Base-by-base conservation (phyloP, 2,888 invertebrate species). In the Anaspis maculata region DNA sequence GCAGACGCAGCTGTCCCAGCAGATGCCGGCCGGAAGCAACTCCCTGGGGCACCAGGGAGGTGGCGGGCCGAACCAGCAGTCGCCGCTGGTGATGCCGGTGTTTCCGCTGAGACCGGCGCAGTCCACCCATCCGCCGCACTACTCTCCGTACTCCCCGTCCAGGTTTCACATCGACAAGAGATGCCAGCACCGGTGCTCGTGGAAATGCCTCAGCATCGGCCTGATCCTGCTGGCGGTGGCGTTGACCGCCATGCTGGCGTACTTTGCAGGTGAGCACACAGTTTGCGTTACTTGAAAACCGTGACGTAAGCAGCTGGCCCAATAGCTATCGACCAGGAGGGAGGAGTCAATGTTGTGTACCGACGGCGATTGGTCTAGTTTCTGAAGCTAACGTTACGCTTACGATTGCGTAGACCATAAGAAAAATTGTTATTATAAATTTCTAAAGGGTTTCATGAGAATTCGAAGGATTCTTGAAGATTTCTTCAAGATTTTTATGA, bases 181-280 rank as follows among this genome's bases (percentile, higher is more conserved):
- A 53, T 90, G 88, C 72, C 87, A 86, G 67, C 88, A 88, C 67
- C 78, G 89, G 53, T 94, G 94, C 75, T 88, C 91, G 63, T 95
- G 95, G 95, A 90, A 91, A 71, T 94, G 92, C 69, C 83, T 89
- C 66, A 89, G 90, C 67, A 88, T 95, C 67, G 82, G 86, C 57
- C 83, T 94, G 70, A 89, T 94, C 67, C 77, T 92, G 64, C 74
- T 94, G 57, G 82, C 86, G 61, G 86, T 92, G 61, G 83, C 86
- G 57, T 77, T 94, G 60, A 83, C 88, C 57, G 91, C 91, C 51
- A 90, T 91, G 81, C 78, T 92, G 66, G 87, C 89, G 56, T 94
- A 92, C 72, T 90, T 94, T 71, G 90, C 89, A 74, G 87, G 92
- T 92, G 9, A n/a, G n/a, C n/a, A n/a, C n/a, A n/a, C n/a, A n/a